Conservation (phyloP, 2,888 invertebrate species). For the Zygaena filipendulae region DNA sequence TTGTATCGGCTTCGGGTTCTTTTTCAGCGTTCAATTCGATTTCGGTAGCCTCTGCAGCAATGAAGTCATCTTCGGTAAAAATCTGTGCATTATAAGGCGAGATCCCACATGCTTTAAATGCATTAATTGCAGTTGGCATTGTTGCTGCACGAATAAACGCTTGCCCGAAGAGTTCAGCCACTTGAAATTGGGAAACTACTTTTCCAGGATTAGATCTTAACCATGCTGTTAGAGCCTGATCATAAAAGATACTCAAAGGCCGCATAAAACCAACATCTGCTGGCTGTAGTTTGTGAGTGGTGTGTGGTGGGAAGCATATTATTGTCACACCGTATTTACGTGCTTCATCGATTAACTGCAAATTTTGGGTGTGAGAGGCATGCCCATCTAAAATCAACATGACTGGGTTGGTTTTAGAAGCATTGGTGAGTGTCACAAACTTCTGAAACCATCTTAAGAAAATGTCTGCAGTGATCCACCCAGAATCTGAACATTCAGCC, state of each 20-base stretch:
- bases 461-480: constrained; percentile 20
- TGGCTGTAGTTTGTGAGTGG: constrained; percentile 12
- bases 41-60: constrained; percentile 4
- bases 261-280: constrained; percentile 12
- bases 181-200: constrained; percentile 14
- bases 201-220: constrained; percentile 18
- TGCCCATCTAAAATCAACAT: constrained; percentile 16
- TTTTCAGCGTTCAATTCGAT: no score
- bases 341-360: not conserved
- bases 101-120: constrained; percentile 7
- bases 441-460: constrained; percentile 15
- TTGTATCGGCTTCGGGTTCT: no score
- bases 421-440: constrained; percentile 15
- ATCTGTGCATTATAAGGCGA: constrained; percentile 6
- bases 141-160: constrained; percentile 3
- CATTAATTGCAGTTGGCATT: constrained; percentile 3
- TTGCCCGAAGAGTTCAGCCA: constrained; percentile 9
- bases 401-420: constrained; percentile 10
- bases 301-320: constrained; percentile 15
- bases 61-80: constrained; percentile 8
- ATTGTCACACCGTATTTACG: constrained; percentile 7
- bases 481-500: constrained; percentile 21
- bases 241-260: constrained; percentile 16
- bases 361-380: constrained; percentile 6
- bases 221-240: constrained; percentile 19